phyloP scores from a whole-genome alignment of 2,797 vertebrate genomes.

The Sebastes trivittatus region DNA sequence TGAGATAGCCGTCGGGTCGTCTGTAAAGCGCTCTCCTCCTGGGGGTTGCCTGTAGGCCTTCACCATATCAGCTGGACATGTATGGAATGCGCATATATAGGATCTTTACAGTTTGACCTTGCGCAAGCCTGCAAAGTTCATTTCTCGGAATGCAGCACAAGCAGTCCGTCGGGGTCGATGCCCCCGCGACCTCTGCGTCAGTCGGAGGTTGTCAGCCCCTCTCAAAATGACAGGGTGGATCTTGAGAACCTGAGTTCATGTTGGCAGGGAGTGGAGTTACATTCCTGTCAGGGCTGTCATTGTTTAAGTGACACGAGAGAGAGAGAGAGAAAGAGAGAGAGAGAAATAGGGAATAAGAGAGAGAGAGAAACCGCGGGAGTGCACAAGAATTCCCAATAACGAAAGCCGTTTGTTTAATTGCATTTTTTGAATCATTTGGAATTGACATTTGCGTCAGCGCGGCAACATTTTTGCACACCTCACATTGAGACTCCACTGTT shows the following conservation, averaged over 20 bases:
- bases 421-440: constrained; percentile 7
- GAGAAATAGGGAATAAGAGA: background rate
- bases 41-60: constrained; percentile 3
- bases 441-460: constrained; percentile 23
- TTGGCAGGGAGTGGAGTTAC: constrained; percentile 48
- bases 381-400: constrained; percentile 1
- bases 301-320: constrained; percentile 31
- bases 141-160: constrained; percentile 71
- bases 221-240: constrained; percentile 59
- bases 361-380: background rate
- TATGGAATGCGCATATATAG: constrained; percentile 54
- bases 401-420: constrained; percentile 35
- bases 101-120: constrained; percentile 68
- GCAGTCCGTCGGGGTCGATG: constrained; percentile 59
- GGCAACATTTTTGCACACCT: background rate
- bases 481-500: constrained; percentile 16
- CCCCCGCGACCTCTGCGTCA: constrained; percentile 44
- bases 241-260: constrained; percentile 64
- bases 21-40: constrained; percentile 23
- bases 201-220: constrained; percentile 51
- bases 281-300: constrained; percentile 52
- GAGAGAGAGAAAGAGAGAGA: background rate
- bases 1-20: constrained; percentile 6
- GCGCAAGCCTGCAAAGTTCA: constrained; percentile 65
- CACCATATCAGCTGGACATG: constrained; percentile 58